These are phyloP conservation scores for Hipposideros armiger DNA, from an alignment of 2,113 vertebrate genomes.

Conservation along the genomic window DNA sequence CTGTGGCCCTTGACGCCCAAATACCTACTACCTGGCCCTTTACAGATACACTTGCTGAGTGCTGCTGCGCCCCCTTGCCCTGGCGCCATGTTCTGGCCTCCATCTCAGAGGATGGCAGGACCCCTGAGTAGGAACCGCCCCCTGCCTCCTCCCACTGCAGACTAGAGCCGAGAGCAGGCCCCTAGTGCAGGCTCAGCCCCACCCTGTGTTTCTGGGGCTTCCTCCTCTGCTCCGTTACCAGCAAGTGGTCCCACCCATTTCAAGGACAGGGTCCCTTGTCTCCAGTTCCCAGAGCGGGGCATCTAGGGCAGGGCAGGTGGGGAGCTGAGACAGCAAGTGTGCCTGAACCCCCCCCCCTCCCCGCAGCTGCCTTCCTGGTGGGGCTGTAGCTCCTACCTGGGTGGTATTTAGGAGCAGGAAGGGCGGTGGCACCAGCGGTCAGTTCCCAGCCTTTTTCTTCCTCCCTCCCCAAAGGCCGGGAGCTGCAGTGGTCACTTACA, in stretches of 20 bases:
- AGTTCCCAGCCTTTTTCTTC: neutral
- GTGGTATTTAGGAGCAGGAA: neutral
- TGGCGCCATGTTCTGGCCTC: accelerated
- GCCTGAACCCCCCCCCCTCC: too few relatives aligned
- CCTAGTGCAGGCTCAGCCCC: neutral
- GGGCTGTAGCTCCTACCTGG: accelerated
- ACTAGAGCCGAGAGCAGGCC: neutral
- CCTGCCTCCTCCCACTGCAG: accelerated
- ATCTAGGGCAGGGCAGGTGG: neutral
- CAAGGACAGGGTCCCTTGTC: neutral
- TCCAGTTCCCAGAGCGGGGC: neutral
- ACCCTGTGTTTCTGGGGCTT: neutral
- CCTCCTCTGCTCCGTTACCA: neutral
- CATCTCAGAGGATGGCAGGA: neutral
- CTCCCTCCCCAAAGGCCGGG: neutral
- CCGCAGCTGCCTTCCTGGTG: neutral
- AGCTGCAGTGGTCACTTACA: accelerated
- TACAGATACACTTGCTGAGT: neutral
- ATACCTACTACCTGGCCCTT: neutral
- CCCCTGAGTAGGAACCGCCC: accelerated
- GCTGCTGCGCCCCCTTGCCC: neutral
- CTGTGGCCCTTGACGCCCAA: accelerated
- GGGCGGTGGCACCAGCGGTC: accelerated
- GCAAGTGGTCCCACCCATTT: neutral
- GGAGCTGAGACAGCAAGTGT: neutral